Evolutionary conservation across 2,113 vertebrate genomes (phyloP).

Genomic region (Bombycilla garrulus): DNA sequence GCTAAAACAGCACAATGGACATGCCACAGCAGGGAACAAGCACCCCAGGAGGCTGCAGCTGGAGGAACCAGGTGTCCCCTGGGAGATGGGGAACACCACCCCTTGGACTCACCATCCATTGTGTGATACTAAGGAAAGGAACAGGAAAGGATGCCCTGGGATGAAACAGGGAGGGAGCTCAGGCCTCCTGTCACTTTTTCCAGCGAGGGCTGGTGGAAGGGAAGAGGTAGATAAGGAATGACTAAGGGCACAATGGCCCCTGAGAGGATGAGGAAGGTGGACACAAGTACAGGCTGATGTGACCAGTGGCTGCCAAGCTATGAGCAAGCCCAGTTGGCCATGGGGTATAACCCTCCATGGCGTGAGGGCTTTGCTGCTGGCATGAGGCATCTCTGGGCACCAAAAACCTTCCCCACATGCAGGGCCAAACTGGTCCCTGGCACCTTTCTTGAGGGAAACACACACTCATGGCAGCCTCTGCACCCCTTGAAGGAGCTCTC

Average conservation of each 20-base stretch:
- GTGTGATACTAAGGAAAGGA: neutral
- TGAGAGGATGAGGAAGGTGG: neutral
- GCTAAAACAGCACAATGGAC: neutral
- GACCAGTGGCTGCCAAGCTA: neutral
- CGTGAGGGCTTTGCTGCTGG: neutral
- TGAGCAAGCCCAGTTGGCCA: neutral
- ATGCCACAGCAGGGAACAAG: neutral
- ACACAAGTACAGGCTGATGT: neutral
- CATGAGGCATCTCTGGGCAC: accelerated
- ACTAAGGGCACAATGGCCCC: neutral
- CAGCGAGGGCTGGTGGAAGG: neutral
- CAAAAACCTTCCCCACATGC: neutral
- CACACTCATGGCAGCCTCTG: neutral
- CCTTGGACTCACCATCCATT: neutral
- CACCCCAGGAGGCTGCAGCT: neutral
- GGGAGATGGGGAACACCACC: neutral
- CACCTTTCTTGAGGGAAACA: too few species aligned
- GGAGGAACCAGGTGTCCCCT: neutral
- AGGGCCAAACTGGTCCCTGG: neutral
- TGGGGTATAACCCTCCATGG: neutral
- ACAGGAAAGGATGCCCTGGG: neutral
- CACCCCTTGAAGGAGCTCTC: neutral
- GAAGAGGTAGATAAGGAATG: neutral
- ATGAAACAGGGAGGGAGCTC: neutral
- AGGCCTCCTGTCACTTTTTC: neutral